Base-by-base conservation (phyloP, 2,797 vertebrate species). In the Sarcoramphus papa region DNA sequence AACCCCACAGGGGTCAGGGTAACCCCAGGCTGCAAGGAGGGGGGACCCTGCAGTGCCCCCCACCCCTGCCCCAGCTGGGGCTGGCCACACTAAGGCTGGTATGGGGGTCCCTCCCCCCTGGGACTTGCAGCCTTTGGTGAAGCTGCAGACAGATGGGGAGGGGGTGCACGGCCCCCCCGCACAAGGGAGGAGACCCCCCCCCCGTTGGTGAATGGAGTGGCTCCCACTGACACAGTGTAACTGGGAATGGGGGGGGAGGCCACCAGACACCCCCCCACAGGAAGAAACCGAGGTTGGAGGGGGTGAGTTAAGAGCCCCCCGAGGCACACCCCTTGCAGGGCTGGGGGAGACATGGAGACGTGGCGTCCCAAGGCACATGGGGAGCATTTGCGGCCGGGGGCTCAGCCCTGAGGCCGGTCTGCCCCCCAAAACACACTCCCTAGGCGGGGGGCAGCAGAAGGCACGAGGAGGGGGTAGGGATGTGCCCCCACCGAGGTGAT, bases 141-240 rank as follows among this genome's bases (percentile, higher is more conserved):
- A 77, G 81, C 83, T 81, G 89, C 62, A n/a, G 10, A 77, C 4
- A 24, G 47, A 72, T 33, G 37, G 21, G 41, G 57, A 45, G 13
- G 4, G 27, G 37, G 3, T 21, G 2, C 3, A 2, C 22, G 21
- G 2, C 1, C 14, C n/a, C 14, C 28, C 1, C 0, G 1, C 37
- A 0, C 4, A 2, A 41, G 1, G 33, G 35, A 72, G 14, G 19
- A 35, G 31, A 43, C 28, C 4, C 40, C 53, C 35, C 57, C 19
- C n/a, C 7, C 9, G 2, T 6, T 33, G 43, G 60, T 28, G 72
- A 79, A 47, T 20, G 23, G 76, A 83, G 80, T 56, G 69, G 17
- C 68, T 92, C 68, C 76, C 73, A 88, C 40, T 78, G 62, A 86
- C 68, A 90, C 74, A 73, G 82, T n/a, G 11, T 78, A 78, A 81